phyloP scores from a whole-genome alignment of 2,113 vertebrate species.

The Phyllopteryx taeniolatus region DNA sequence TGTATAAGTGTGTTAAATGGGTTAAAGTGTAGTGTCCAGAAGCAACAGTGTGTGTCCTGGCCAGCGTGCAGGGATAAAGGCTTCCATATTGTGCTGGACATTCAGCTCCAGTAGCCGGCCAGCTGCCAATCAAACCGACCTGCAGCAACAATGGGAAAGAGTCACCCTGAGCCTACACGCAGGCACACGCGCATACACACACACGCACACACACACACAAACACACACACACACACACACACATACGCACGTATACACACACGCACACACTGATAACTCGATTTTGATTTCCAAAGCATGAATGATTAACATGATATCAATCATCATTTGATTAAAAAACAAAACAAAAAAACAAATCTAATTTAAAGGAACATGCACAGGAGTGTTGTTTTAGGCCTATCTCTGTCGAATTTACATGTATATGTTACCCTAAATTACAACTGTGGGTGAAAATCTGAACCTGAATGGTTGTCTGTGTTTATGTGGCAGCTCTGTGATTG shows the following conservation, averaged over 20 bases:
- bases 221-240: conserved; percentile 8
- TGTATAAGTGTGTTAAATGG: conserved; percentile 45
- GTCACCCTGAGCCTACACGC: conserved; percentile 29
- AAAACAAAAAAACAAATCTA: not conserved
- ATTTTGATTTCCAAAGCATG: not conserved
- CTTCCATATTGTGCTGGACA: conserved; percentile 53
- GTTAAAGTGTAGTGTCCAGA: conserved; percentile 42
- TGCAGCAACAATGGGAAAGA: conserved; percentile 28
- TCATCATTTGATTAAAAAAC: not conserved
- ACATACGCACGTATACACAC: not conserved
- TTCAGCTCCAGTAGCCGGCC: conserved; percentile 30
- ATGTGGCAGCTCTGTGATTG: too few relatives aligned
- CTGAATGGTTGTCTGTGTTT: too few relatives aligned
- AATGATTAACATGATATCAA: not conserved
- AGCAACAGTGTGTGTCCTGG: conserved; percentile 55
- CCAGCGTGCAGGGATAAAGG: conserved; percentile 43
- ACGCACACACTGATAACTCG: not conserved
- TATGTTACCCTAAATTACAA: too few relatives aligned
- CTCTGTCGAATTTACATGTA: too few relatives aligned
- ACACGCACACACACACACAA: conserved; percentile 11
- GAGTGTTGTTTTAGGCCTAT: not conserved
- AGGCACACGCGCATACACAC: conserved; percentile 12
- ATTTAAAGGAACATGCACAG: not conserved
- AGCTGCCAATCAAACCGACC: conserved; percentile 50
- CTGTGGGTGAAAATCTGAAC: too few relatives aligned